Base-by-base conservation (phyloP, 2,888 invertebrate genomes). In the Amblyjoppa fuscipennis region DNA sequence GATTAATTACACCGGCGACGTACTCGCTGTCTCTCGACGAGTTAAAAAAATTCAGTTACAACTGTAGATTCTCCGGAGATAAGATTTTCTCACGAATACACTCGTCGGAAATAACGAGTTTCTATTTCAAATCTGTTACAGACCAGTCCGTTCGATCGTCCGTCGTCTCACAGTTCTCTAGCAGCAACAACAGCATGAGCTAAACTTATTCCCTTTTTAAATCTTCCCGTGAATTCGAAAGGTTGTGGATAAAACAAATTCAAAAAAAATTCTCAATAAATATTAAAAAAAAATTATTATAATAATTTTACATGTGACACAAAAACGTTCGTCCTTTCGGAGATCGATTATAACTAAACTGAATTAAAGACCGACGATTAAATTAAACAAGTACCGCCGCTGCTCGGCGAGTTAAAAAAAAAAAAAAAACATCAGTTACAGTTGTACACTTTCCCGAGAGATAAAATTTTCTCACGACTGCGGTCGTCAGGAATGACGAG, bases 161-260 rank as follows among this genome's bases (percentile, higher is more conserved):
- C 20, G 41, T 28, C 28, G 64, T 68, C 45, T 34, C n/a, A 61
- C 66, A 16, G 25, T 74, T 38, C 28, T 9, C 20, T 6, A n/a
- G 25, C 6, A 25, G 28, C 68, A 3, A 6, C 51, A 16, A 6
- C 4, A 51, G 11, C 61, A 20, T 20, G 20, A 1, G 61, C 61
- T 16, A 51, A 51, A 51, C n/a, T 31, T 28, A 31, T 68, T 70
- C 41, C 25, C 13, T 25, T 25, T 34, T 49, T 31, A 66, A 34
- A 71, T 59, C 34, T 75, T 53, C 20, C 49, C 51, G 69, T n/a
- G n/a, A 51, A 56, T 73, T 38, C 38, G 38, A 73, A 49, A 61
- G 34, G 56, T 41, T 49, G 31, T 59, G 61, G 51, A 41, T 69
- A 45, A 74, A 79, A 79, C 41, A 59, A 82, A 85, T 82, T 56